Percentiles rank a stretch among this genome's conserved stretches.
Evolutionary conservation across 2,113 vertebrate genomes (phyloP).

Genomic region (Ictidomys tridecemlineatus): DNA sequence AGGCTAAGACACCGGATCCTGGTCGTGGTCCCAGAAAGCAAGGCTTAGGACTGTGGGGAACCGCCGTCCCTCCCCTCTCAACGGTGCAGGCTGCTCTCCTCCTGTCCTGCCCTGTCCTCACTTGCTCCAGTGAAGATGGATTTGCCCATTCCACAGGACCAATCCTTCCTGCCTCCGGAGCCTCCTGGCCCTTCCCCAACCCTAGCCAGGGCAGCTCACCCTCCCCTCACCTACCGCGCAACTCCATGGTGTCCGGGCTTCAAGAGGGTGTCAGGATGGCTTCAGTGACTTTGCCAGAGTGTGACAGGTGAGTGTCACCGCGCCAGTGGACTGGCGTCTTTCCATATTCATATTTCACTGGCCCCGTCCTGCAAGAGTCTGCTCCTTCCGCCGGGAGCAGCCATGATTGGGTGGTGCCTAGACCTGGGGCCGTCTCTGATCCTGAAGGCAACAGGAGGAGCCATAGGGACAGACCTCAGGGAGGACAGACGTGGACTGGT

Average conservation of each 20-base stretch:
- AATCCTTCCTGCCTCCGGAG: neutral
- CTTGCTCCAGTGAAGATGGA: neutral
- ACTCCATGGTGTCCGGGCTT: neutral
- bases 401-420: neutral
- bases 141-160: neutral
- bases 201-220: neutral
- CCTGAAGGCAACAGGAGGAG: neutral
- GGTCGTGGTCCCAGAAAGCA: too few species aligned
- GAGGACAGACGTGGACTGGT: too few species aligned
- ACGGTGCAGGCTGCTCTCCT: neutral
- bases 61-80: too few species aligned
- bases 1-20: neutral
- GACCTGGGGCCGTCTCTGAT: neutral
- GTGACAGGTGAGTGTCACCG: too few species aligned
- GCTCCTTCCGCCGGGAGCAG: neutral
- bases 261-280: neutral
- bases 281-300: neutral
- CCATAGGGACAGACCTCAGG: neutral
- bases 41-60: neutral
- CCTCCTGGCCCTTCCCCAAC: neutral
- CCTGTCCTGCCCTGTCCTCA: neutral
- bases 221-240: too few species aligned
- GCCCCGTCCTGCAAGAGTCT: neutral
- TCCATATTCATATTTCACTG: neutral
- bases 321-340: rapidly evolving